Conservation (phyloP, 2,888 invertebrate genomes). For the Ennomos erosarius region DNA sequence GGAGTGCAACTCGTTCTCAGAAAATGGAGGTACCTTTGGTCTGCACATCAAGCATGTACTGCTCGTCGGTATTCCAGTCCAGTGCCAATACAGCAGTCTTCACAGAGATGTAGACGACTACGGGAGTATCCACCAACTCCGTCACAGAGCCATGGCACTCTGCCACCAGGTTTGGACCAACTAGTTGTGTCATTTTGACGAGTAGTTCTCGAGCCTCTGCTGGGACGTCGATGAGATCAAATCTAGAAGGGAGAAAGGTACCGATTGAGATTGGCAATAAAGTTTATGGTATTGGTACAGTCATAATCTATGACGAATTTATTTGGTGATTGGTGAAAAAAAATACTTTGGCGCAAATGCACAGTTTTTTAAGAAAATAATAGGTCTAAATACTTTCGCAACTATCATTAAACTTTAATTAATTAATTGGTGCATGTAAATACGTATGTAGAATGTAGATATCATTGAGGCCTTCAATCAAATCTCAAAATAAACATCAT, state of each 20-base stretch:
- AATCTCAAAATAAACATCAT: too few species aligned
- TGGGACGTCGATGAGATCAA: constrained; percentile 80
- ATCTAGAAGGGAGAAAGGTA: constrained; percentile 59
- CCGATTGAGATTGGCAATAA: background rate
- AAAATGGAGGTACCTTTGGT: constrained; percentile 79
- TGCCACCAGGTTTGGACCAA: constrained; percentile 83
- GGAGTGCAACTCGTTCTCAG: too few species aligned
- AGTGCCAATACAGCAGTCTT: constrained; percentile 77
- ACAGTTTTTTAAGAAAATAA: too few species aligned
- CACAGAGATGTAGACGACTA: constrained; percentile 85
- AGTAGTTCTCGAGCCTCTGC: constrained; percentile 78
- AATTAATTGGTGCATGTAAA: too few species aligned
- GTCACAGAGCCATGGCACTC: constrained; percentile 83
- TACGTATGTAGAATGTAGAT: too few species aligned
- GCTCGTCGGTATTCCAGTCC: constrained; percentile 89
- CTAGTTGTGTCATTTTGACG: constrained; percentile 82
- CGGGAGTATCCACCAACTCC: constrained; percentile 73
- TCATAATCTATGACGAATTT: too few species aligned
- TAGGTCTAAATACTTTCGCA: too few species aligned
- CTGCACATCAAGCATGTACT: constrained; percentile 86
- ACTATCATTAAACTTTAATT: too few species aligned
- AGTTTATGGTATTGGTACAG: too few species aligned
- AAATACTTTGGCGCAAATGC: too few species aligned
- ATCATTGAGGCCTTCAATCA: too few species aligned
- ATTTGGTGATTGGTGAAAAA: too few species aligned